Percentiles rank a stretch among this genome's conserved stretches.
Evolutionary conservation across 2,888 invertebrate genomes (phyloP).

Genomic region (Muscina levida): DNA sequence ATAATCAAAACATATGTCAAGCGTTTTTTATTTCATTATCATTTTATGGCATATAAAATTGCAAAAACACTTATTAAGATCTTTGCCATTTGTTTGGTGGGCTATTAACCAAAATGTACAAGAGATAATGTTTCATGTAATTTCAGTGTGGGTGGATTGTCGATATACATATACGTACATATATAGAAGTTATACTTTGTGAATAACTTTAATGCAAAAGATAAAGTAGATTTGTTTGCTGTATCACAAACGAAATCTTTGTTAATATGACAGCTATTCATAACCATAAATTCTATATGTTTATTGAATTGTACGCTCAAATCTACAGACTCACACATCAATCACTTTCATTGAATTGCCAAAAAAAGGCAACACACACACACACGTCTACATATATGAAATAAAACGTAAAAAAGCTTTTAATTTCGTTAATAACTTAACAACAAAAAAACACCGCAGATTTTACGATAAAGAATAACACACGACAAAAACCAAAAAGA

Average conservation of each 20-base stretch:
- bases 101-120: not conserved
- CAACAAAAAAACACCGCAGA: not conserved
- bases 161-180: not conserved
- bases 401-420: slow-evolving; percentile 6
- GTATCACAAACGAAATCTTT: slow-evolving; percentile 31
- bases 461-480: not conserved
- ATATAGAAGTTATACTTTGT: too few species aligned
- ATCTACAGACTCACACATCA: slow-evolving; percentile 43
- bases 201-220: not conserved
- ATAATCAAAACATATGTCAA: slow-evolving; percentile 6
- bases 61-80: slow-evolving; percentile 23
- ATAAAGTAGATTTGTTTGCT: not conserved
- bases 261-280: slow-evolving; percentile 38
- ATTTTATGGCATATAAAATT: slow-evolving; percentile 16
- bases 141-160: not conserved
- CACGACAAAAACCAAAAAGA: not conserved
- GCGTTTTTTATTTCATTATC: not conserved
- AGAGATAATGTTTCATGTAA: not conserved
- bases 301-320: slow-evolving; percentile 2
- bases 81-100: slow-evolving; percentile 6
- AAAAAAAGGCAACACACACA: slow-evolving; percentile 3
- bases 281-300: slow-evolving; percentile 15
- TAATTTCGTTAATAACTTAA: slow-evolving; percentile 1
- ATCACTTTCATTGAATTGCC: slow-evolving; percentile 53
- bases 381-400: too few species aligned